These are phyloP conservation scores for Periophthalmus magnuspinnatus DNA, from an alignment of 2,797 vertebrate species.

Conservation along the genomic window DNA sequence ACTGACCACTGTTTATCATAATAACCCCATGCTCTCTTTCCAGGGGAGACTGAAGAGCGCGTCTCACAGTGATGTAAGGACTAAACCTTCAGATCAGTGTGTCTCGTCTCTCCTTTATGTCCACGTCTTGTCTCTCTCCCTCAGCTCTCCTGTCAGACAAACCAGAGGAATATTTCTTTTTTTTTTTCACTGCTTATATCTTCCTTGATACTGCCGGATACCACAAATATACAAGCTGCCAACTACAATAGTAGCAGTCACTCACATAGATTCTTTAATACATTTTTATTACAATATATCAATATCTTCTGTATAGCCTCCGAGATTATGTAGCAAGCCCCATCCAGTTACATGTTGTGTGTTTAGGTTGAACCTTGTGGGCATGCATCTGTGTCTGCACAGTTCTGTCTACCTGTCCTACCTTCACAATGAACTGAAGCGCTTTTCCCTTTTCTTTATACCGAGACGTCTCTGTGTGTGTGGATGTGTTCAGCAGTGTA, in stretches of 20 bases:
- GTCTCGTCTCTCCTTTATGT: slow-evolving; percentile 76
- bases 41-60: slow-evolving; percentile 99
- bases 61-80: slow-evolving; percentile 99
- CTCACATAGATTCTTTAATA: slow-evolving; percentile 10
- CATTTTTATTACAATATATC: neutral
- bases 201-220: neutral
- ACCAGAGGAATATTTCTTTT: slow-evolving; percentile 57
- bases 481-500: slow-evolving; percentile 32
- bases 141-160: slow-evolving; percentile 68
- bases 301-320: neutral
- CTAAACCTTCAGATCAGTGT: slow-evolving; percentile 81
- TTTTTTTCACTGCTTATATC: slow-evolving; percentile 29
- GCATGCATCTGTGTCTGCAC: slow-evolving; percentile 30
- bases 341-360: slow-evolving; percentile 7
- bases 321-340: neutral
- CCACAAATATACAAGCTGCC: neutral
- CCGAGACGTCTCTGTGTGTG: slow-evolving; percentile 36
- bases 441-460: slow-evolving; percentile 50
- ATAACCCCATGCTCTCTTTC: slow-evolving; percentile 87
- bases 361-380: slow-evolving; percentile 15
- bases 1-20: slow-evolving; percentile 65
- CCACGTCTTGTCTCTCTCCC: slow-evolving; percentile 63
- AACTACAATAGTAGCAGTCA: slow-evolving; percentile 6
- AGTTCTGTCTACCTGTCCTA: slow-evolving; percentile 36
- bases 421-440: slow-evolving; percentile 44